Conservation (phyloP, 2,113 vertebrate genomes). For the Athene noctua region DNA sequence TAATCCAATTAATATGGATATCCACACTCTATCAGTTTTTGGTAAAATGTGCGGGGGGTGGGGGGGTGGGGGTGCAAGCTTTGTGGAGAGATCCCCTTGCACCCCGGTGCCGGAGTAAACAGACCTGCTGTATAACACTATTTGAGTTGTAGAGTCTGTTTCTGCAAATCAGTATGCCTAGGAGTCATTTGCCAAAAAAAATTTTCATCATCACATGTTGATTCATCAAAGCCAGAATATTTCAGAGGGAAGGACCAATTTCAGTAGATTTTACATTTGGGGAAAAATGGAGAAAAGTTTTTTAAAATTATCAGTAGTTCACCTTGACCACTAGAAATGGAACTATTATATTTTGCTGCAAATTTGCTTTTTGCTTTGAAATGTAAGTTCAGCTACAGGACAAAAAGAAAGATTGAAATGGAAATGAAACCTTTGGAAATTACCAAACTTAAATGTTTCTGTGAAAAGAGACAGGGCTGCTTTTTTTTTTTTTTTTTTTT, state of each 20-base stretch:
- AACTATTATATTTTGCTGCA: neutral
- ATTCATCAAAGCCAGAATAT: conserved; percentile 24
- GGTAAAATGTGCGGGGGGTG: no score
- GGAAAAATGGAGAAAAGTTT: neutral
- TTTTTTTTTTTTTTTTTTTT: neutral
- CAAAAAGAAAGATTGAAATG: conserved; percentile 41
- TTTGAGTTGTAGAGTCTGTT: no score
- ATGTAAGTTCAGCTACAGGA: conserved; percentile 29
- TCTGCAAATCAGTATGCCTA: neutral
- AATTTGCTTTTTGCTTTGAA: conserved; percentile 40
- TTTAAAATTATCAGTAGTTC: neutral
- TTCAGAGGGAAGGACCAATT: conserved; percentile 9
- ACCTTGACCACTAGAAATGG: neutral
- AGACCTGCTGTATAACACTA: no score
- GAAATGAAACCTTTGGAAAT: conserved; percentile 54
- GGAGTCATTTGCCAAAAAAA: neutral
- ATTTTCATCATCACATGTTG: neutral
- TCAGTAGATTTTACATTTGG: neutral
- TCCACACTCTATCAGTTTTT: no score
- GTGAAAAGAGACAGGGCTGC: neutral
- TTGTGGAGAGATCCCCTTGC: no score
- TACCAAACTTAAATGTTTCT: conserved; percentile 16
- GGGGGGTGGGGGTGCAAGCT: no score
- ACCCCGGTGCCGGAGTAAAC: no score
- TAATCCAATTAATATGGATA: no score